Conservation (phyloP, 2,113 vertebrate species). For the Upupa epops region DNA sequence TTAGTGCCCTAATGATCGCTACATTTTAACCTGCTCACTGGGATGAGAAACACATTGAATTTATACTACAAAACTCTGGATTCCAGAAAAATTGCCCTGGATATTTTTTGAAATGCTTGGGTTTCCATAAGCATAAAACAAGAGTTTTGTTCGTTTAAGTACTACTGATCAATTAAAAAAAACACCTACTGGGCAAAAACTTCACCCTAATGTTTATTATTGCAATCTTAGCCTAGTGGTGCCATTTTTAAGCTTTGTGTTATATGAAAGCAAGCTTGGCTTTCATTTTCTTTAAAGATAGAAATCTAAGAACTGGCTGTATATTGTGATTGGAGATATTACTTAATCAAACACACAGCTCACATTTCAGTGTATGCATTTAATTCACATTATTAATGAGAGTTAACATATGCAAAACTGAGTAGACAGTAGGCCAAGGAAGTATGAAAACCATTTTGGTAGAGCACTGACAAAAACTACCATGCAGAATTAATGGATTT, state of each 20-base stretch:
- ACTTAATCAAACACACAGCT: neutral
- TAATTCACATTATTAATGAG: neutral
- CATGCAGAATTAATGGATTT: neutral
- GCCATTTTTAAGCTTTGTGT: too few relatives aligned
- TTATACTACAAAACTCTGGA: neutral
- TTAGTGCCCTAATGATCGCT: fast-evolving
- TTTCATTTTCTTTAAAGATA: neutral
- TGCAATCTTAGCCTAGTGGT: neutral
- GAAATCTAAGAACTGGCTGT: neutral
- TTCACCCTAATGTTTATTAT: neutral
- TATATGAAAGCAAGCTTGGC: neutral
- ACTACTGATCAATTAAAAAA: neutral
- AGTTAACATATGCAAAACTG: neutral
- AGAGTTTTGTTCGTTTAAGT: neutral
- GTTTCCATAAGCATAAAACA: neutral
- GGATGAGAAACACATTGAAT: neutral
- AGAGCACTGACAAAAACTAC: neutral
- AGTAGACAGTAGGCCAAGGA: neutral
- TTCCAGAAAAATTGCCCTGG: neutral
- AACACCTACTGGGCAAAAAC: fast-evolving
- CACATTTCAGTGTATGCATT: fast-evolving
- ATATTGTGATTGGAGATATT: neutral
- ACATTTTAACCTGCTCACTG: neutral
- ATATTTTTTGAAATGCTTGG: neutral
- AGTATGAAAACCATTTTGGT: neutral